These are phyloP conservation scores for Hylyphantes graminicola DNA, from an alignment of 1,140 invertebrate species.

Conservation along the genomic window DNA sequence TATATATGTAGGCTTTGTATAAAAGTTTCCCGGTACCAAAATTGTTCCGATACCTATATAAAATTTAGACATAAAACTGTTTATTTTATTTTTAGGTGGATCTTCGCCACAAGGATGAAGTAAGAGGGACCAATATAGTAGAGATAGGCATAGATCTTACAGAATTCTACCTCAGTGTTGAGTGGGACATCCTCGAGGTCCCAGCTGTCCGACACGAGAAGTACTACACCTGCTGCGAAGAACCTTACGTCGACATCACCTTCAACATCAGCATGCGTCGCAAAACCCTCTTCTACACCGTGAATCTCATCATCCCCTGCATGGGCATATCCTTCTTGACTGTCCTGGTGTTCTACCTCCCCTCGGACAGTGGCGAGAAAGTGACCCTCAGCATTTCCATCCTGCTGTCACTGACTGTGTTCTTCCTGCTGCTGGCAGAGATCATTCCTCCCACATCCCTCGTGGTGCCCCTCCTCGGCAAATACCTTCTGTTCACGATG, in stretches of 20 bases:
- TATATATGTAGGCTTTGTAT: no score
- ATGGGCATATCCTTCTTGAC: slow-evolving; percentile 97
- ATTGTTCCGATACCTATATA: background rate
- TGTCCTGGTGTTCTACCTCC: slow-evolving; percentile 97
- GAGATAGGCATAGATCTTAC: slow-evolving; percentile 80
- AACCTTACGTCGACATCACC: slow-evolving; percentile 83
- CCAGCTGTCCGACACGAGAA: slow-evolving; percentile 84
- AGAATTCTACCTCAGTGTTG: slow-evolving; percentile 95
- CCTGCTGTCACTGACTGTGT: slow-evolving; percentile 97
- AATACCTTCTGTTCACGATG: slow-evolving; percentile 99
- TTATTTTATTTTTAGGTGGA: slow-evolving; percentile 76
- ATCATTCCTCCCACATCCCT: slow-evolving; percentile 99
- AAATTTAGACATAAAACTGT: background rate
- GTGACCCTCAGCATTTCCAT: slow-evolving; percentile 78
- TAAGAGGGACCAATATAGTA: slow-evolving; percentile 67
- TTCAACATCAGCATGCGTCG: slow-evolving; percentile 97
- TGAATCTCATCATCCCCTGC: slow-evolving; percentile 95
- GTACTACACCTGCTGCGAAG: slow-evolving; percentile 82
- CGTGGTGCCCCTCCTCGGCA: slow-evolving; percentile 94
- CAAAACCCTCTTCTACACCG: slow-evolving; percentile 97
- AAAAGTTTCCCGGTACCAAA: no score
- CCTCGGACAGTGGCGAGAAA: slow-evolving; percentile 98
- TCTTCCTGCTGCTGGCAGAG: slow-evolving; percentile 97
- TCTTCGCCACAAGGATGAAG: slow-evolving; percentile 85
- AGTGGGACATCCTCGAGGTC: slow-evolving; percentile 96